A percentile compares a stretch with the other conserved stretches of the same genome.
Evolutionary conservation across 2,888 invertebrate genomes (phyloP).

Genomic region (Trachelus tabidus): DNA sequence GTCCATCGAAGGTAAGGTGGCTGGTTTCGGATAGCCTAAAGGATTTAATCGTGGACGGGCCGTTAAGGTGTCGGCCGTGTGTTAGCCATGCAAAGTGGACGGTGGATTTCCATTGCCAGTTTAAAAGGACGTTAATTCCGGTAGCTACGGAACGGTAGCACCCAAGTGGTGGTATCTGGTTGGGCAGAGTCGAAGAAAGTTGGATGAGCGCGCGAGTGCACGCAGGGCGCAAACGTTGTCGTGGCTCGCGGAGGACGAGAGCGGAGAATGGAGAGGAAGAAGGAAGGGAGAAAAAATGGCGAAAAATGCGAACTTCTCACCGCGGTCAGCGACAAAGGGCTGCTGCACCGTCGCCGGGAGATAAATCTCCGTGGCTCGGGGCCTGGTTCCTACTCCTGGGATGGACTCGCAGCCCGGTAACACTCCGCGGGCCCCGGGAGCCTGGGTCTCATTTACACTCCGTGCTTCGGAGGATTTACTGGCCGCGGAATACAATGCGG

Average conservation of each 20-base stretch:
- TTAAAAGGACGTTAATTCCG: conserved; percentile 35
- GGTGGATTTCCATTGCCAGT: background rate
- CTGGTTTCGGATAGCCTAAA: background rate
- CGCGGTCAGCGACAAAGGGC: conserved; percentile 59
- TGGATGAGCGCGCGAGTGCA: background rate
- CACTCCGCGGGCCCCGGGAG: conserved; percentile 20
- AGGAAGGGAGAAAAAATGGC: conserved; percentile 48
- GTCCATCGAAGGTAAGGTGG: background rate
- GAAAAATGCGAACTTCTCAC: conserved; percentile 65
- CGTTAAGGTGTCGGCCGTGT: background rate
- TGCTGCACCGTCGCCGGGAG: conserved; percentile 42
- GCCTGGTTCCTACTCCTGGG: conserved; percentile 16
- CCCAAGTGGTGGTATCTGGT: background rate
- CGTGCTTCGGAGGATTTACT: conserved; percentile 60
- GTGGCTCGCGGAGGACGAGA: background rate
- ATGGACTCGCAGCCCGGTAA: conserved; percentile 31
- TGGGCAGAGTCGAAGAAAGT: background rate
- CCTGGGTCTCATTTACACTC: conserved; percentile 64
- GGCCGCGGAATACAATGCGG: conserved; percentile 65
- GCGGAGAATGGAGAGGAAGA: conserved; percentile 24
- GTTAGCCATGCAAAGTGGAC: conserved; percentile 6
- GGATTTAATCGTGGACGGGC: background rate
- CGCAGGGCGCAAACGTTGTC: background rate
- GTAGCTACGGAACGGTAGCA: conserved; percentile 39
- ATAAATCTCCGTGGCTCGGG: conserved; percentile 33